Evolutionary conservation across 2,888 invertebrate genomes (phyloP).

Genomic region (Drepanosiphum platanoidis): DNA sequence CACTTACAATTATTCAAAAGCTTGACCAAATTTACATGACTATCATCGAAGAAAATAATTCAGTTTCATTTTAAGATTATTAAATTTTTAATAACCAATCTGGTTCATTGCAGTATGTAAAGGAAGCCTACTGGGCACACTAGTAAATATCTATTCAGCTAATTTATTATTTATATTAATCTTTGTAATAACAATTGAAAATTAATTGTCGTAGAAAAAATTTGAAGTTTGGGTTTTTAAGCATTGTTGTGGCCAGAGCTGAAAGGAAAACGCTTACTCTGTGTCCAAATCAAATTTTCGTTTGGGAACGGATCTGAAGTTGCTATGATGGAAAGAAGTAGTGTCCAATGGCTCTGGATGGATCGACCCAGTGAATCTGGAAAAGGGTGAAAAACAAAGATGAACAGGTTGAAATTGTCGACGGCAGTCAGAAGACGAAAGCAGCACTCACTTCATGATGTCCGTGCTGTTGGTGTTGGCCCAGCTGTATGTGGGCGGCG

Average conservation of each 20-base stretch:
- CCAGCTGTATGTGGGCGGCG: slow-evolving; percentile 54
- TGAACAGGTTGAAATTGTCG: neutral
- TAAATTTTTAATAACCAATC: too few species aligned
- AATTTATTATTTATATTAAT: too few species aligned
- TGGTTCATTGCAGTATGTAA: too few species aligned
- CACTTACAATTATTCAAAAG: neutral
- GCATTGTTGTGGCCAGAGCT: too few species aligned
- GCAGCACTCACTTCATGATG: slow-evolving; percentile 45
- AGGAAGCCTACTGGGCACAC: too few species aligned
- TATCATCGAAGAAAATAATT: neutral
- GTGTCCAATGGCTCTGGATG: slow-evolving; percentile 38
- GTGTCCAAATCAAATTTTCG: slow-evolving; percentile 51
- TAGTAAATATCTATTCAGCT: too few species aligned
- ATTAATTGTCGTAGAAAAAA: too few species aligned
- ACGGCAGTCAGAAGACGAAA: too few species aligned
- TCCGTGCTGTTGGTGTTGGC: slow-evolving; percentile 50
- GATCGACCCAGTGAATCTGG: slow-evolving; percentile 44
- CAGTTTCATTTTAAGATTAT: too few species aligned
- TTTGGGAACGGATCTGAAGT: slow-evolving; percentile 39
- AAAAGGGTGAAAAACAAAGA: neutral
- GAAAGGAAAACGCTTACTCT: slow-evolving; percentile 28
- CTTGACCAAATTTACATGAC: neutral
- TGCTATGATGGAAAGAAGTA: neutral
- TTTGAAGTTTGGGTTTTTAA: too few species aligned
- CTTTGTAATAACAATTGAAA: too few species aligned